Base-by-base conservation (phyloP, 2,113 vertebrate species). In the Mesocricetus auratus region DNA sequence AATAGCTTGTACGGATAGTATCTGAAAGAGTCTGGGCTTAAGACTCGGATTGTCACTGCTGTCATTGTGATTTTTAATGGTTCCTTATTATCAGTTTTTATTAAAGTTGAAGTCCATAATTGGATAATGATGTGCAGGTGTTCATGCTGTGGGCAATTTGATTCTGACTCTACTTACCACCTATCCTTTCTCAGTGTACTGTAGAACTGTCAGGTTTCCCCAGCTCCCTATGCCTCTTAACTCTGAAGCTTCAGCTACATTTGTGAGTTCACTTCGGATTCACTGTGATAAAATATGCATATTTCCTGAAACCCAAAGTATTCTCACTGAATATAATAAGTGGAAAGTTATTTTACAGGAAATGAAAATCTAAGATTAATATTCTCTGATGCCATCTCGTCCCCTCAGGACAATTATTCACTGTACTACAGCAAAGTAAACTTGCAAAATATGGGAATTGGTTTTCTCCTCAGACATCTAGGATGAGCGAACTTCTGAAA, bases 341-440 rank as follows among this genome's bases (percentile, higher is more conserved):
- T 98, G 96, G 94, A 97, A 98, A 96, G 94, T 97, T 95, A 97
- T 98, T 97, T 98, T 98, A 97, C 86, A 98, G 97, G 97, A 98
- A 98, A 98, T 97, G 97, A 98, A 98, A 98, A 97, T 97, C 97
- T 95, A 95, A 97, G 97, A 98, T 97, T 96, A 98, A 98, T 97
- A 96, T 93, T 97, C 92, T 96, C 89, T 9, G 90, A 97, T 97
- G 94, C 96, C 86, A 97, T 93, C 74, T 93, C 92, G 33, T 88
- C 89, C 94, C 96, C 96, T 95, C 94, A 93, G 96, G 97, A 97
- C 95, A 96, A 98, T 97, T 97, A 96, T 91, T 97, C 96, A 96
- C 94, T 93, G 94, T 79, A 91, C 81, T 89, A 94, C 36, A 96
- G 94, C 94, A 97, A 97, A 97, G 97, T 97, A 97, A 98, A 97